Evolutionary conservation across 2,888 invertebrate species (phyloP).

Genomic region (Lycophotia porphyrea): DNA sequence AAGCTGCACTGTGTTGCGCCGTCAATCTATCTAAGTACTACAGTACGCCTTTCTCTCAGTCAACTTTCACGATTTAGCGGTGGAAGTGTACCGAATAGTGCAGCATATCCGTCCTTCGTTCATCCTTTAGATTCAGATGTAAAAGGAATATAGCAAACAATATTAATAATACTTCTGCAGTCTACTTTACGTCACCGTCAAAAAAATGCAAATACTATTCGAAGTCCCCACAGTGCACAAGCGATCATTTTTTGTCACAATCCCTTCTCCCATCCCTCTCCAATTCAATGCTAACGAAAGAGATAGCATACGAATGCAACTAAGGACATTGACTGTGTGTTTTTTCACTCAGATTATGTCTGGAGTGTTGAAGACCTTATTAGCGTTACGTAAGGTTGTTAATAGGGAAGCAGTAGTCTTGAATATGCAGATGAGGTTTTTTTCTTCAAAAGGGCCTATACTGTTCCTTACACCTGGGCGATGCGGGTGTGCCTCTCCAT

Average conservation of each 20-base stretch:
- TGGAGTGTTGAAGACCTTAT: slow-evolving; percentile 39
- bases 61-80: slow-evolving; percentile 44
- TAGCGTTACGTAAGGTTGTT: slow-evolving; percentile 38
- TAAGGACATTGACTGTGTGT: slow-evolving; percentile 62
- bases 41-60: slow-evolving; percentile 44
- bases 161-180: slow-evolving; percentile 39
- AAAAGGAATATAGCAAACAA: slow-evolving; percentile 2
- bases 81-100: slow-evolving; percentile 16
- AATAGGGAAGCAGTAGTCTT: slow-evolving; percentile 24
- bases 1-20: slow-evolving; percentile 21
- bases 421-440: slow-evolving; percentile 64
- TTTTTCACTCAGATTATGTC: slow-evolving; percentile 35
- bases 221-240: slow-evolving; percentile 60
- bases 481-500: slow-evolving; percentile 58
- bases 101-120: not conserved
- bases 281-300: slow-evolving; percentile 31
- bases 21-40: slow-evolving; percentile 28
- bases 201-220: slow-evolving; percentile 61
- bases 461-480: slow-evolving; percentile 64
- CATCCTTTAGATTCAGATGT: not conserved
- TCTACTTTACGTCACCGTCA: slow-evolving; percentile 38
- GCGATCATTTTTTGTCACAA: slow-evolving; percentile 66
- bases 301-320: slow-evolving; percentile 58
- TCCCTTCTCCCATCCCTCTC: slow-evolving; percentile 49
- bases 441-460: slow-evolving; percentile 43